Conservation (phyloP, 2,888 invertebrate species). For the Chesias legatella region DNA sequence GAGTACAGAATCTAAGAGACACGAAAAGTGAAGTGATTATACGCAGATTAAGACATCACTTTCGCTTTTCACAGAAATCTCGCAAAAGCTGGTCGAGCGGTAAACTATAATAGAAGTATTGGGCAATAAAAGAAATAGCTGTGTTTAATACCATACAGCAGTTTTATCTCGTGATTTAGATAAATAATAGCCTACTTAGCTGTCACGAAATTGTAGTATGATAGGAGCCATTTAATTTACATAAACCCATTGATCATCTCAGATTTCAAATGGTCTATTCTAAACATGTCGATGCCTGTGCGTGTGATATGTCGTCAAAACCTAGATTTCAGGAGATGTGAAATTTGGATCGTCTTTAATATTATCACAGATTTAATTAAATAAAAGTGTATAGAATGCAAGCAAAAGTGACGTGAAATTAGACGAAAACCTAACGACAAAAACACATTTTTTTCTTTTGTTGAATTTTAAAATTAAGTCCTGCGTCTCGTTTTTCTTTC, state of each 20-base stretch:
- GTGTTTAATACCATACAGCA: constrained; percentile 11
- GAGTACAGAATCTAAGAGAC: no score
- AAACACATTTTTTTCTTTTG: no score
- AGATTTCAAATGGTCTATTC: neutral
- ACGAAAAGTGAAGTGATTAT: constrained; percentile 3
- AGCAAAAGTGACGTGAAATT: no score
- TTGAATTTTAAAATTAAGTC: no score
- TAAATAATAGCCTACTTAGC: constrained; percentile 9
- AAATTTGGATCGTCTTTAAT: no score
- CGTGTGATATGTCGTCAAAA: no score
- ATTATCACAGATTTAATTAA: no score
- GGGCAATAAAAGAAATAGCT: constrained; percentile 16
- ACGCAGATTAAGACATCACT: constrained; percentile 13
- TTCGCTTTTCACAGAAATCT: constrained; percentile 21
- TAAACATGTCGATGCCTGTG: no score
- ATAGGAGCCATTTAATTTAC: constrained; percentile 12
- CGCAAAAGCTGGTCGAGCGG: constrained; percentile 13
- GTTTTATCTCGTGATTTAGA: constrained; percentile 14
- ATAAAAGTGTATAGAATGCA: no score
- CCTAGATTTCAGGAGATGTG: no score
- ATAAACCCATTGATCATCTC: constrained; percentile 7
- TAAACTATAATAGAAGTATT: constrained; percentile 2
- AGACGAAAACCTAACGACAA: no score
- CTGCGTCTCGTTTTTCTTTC: no score
- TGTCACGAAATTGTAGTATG: constrained; percentile 10